Evolutionary conservation across 2,797 vertebrate species (phyloP).

Genomic region (Leuciscus waleckii): DNA sequence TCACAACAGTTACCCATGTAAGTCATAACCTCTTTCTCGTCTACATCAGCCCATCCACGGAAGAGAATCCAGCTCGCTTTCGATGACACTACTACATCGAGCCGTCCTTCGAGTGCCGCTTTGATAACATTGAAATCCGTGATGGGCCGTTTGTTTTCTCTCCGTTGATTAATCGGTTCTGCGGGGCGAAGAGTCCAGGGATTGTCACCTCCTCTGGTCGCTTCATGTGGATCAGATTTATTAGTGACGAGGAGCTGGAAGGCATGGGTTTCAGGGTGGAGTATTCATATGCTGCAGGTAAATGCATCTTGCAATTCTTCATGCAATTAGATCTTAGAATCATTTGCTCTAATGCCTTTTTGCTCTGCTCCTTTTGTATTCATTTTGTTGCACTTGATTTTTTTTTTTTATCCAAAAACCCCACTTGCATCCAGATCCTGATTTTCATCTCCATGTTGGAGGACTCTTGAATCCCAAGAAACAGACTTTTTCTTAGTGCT

Average conservation of each 20-base stretch:
- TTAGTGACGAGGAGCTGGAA: slow-evolving; percentile 95
- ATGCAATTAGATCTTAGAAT: neutral
- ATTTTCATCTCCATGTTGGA: slow-evolving; percentile 92
- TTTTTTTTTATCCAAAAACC: neutral
- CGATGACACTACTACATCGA: slow-evolving; percentile 90
- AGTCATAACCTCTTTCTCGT: neutral
- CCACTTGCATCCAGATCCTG: slow-evolving; percentile 85
- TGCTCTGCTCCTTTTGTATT: slow-evolving; percentile 42
- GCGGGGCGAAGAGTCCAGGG: slow-evolving; percentile 86
- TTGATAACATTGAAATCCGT: slow-evolving; percentile 94
- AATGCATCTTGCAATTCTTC: neutral
- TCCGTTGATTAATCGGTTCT: slow-evolving; percentile 91
- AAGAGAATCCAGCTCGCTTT: slow-evolving; percentile 93
- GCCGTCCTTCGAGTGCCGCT: slow-evolving; percentile 94
- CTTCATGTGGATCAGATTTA: slow-evolving; percentile 98
- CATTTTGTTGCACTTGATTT: slow-evolving; percentile 24
- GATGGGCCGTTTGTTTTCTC: slow-evolving; percentile 97
- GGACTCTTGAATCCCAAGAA: slow-evolving; percentile 90
- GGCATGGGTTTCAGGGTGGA: slow-evolving; percentile 91
- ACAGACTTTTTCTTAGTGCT: neutral
- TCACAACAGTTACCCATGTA: neutral
- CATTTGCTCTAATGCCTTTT: neutral
- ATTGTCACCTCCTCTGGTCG: slow-evolving; percentile 91
- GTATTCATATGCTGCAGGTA: slow-evolving; percentile 94
- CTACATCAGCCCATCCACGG: slow-evolving; percentile 83